Base-by-base conservation (phyloP, 1,140 invertebrate species). In the Solen grandis region DNA sequence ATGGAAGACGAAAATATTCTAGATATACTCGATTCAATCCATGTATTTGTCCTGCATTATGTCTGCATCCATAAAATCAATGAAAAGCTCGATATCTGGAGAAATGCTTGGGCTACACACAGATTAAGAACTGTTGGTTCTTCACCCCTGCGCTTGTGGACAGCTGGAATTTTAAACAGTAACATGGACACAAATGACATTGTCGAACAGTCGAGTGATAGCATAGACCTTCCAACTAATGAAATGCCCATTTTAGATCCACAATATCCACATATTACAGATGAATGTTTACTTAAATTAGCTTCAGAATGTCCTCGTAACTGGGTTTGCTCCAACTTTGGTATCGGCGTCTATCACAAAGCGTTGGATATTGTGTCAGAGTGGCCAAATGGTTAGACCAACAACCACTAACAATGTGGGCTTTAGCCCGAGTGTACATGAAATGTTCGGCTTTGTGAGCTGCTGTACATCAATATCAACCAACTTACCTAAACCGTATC, bases 1-100 rank as follows among this genome's bases (percentile, higher is more conserved):
- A 57, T 86, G 57, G 85, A 86, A 65, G 81, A 85, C 35, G 14
- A 55, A 33, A 50, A 38, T 33, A 72, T 83, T 57, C 50, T 85
- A 14, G 76, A 79, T 59, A 29, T 36, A 14, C 50, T 81, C 29
- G 63, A 75, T 36, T 3, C 14, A 1, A 31, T 62, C 25, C 70
- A 82, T 54, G 22, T 82, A 3, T 46, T n/a, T 46, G 73, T 55
- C 35, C 80, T 76, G 5, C 70, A 82, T 54, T 66, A 66, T 68
- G 54, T 81, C 8, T 75, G 46, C 52, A 66, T 75, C 46, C n/a
- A 19, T 29, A 63, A 75, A 73, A 73, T 74, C 29, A 76, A 74
- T 41, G 27, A 57, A 54, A 79, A 74, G 19, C 38, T 78, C 16
- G 5, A 52, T 29, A 16, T 73, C 1, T 83, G 76, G 60, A 25